These are phyloP conservation scores for Tribolium madens DNA, from an alignment of 1,140 invertebrate genomes.

Conservation along the genomic window DNA sequence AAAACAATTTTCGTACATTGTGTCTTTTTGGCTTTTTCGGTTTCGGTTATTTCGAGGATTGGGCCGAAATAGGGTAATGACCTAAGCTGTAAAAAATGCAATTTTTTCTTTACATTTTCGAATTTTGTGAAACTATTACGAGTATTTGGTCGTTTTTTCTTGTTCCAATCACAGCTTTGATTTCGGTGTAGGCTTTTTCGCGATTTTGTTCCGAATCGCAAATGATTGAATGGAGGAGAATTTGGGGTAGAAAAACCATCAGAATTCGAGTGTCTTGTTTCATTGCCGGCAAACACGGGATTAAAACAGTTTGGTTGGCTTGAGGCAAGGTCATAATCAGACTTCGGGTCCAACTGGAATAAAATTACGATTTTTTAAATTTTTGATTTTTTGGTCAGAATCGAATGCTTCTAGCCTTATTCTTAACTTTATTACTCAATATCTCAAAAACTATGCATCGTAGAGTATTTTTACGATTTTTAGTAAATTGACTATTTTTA, in stretches of 20 bases:
- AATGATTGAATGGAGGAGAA: conserved; percentile 72
- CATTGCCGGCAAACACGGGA: conserved; percentile 77
- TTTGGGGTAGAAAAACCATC: conserved; percentile 79
- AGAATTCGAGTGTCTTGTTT: conserved; percentile 76
- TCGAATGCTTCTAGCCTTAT: no score
- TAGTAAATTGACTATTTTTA: no score
- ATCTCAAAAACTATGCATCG: no score
- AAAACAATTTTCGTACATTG: conserved; percentile 76
- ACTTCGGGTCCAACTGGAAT: conserved; percentile 71
- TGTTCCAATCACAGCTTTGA: conserved; percentile 68
- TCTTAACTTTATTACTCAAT: no score
- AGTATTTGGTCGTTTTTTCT: conserved; percentile 1
- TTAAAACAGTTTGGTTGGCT: conserved; percentile 70
- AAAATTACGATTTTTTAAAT: no score
- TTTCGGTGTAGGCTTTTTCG: conserved; percentile 69
- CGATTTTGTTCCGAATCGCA: conserved; percentile 65
- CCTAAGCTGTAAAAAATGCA: conserved; percentile 48
- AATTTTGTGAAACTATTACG: no score
- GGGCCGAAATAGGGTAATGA: conserved; percentile 47
- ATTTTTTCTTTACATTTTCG: background rate
- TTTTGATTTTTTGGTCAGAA: no score
- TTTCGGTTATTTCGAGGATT: conserved; percentile 56
- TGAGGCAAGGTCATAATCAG: conserved; percentile 71
- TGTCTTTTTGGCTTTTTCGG: conserved; percentile 58
- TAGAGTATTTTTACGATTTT: no score